Percentiles rank a stretch among this genome's conserved stretches.
These are phyloP conservation scores for Hemichromis elongatus DNA, from an alignment of 2,113 vertebrate species.

Conservation along the genomic window DNA sequence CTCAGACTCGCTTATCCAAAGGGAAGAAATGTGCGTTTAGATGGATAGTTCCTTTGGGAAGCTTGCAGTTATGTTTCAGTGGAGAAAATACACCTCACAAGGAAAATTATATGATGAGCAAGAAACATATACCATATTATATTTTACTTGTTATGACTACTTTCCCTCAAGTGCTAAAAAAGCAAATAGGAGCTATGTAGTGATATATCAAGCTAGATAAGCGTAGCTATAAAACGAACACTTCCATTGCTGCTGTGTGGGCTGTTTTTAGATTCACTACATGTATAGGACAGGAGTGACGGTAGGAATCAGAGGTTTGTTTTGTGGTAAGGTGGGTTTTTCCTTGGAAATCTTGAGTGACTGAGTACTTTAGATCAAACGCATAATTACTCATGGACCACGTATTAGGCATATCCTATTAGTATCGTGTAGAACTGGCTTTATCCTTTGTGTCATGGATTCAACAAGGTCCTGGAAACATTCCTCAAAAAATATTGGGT, in stretches of 20 bases:
- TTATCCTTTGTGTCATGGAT: neutral
- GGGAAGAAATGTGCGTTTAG: neutral
- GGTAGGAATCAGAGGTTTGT: neutral
- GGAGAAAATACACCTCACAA: slow-evolving; percentile 28
- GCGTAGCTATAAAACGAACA: neutral
- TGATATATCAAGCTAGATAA: slow-evolving; percentile 1
- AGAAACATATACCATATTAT: slow-evolving; percentile 26
- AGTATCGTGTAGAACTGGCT: neutral
- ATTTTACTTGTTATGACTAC: slow-evolving; percentile 35
- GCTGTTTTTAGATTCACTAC: neutral
- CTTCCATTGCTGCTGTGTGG: neutral
- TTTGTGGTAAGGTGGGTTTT: neutral
- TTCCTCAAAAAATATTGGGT: neutral
- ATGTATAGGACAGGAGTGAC: neutral
- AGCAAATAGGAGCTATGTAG: neutral
- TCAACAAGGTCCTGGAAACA: neutral
- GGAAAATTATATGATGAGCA: slow-evolving; percentile 27
- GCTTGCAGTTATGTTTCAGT: neutral
- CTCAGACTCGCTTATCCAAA: neutral
- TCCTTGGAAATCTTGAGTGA: neutral
- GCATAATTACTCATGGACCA: neutral
- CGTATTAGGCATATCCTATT: neutral
- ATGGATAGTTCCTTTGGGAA: slow-evolving; percentile 17
- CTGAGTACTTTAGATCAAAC: neutral
- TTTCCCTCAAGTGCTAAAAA: slow-evolving; percentile 44